Percentiles rank a stretch among this genome's conserved stretches.
These are phyloP conservation scores for Globia sparganii DNA, from an alignment of 2,888 invertebrate species.

Conservation along the genomic window DNA sequence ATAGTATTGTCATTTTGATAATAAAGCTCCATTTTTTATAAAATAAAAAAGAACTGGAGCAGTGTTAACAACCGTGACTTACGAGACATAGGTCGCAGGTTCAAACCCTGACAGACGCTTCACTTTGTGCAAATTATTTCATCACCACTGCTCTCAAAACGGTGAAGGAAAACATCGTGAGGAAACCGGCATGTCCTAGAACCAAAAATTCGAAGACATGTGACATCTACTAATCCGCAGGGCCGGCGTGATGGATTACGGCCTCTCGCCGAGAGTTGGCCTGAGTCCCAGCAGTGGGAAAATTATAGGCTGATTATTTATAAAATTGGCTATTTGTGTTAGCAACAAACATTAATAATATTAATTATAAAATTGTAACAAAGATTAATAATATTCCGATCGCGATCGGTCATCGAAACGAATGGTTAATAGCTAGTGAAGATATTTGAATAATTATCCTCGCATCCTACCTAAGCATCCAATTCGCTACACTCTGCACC, in stretches of 20 bases:
- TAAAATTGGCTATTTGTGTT: neutral
- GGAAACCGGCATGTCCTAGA: neutral
- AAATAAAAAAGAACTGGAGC: neutral
- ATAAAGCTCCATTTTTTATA: neutral
- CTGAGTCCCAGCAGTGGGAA: neutral
- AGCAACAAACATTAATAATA: neutral
- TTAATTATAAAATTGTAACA: no score
- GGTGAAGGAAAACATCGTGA: neutral
- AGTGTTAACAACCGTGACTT: no score
- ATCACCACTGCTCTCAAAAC: neutral
- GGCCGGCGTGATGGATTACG: neutral
- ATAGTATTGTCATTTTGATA: no score
- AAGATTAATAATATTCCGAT: neutral
- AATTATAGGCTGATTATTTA: neutral
- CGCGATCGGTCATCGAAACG: neutral
- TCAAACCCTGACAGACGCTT: no score
- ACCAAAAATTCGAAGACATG: neutral
- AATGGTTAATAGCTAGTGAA: neutral
- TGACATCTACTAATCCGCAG: neutral
- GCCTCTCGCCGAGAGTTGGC: neutral
- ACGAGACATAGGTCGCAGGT: no score
- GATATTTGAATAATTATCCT: conserved; percentile 6
- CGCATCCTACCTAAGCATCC: neutral
- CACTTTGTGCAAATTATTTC: no score
- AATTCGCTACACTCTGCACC: conserved; percentile 32